Percentiles rank a stretch among this genome's conserved stretches.
These are phyloP conservation scores for Dipodomys ordii DNA, from an alignment of 2,113 vertebrate species.

Conservation along the genomic window DNA sequence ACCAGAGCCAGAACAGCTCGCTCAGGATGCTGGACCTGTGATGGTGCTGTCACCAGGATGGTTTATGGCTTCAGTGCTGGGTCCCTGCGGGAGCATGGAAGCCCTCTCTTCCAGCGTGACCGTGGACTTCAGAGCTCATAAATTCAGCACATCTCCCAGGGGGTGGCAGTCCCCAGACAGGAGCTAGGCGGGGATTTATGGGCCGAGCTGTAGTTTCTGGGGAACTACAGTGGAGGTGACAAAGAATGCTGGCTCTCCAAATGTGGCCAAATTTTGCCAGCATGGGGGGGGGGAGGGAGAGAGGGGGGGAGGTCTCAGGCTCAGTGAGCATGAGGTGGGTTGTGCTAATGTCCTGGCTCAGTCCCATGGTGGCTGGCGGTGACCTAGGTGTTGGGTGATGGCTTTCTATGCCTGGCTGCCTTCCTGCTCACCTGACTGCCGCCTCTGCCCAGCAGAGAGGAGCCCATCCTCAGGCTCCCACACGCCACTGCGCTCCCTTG, in stretches of 20 bases:
- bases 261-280: neutral
- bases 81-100: neutral
- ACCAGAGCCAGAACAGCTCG: constrained; percentile 39
- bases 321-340: too few species aligned
- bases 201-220: too few species aligned
- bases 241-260: neutral
- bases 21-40: constrained; percentile 37
- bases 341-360: accelerated
- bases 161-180: neutral
- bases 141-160: constrained; percentile 2
- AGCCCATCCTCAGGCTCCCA: neutral
- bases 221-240: neutral
- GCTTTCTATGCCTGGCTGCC: accelerated
- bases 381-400: accelerated
- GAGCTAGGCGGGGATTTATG: neutral
- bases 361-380: accelerated
- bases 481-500: neutral
- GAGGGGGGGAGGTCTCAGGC: too few species aligned
- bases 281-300: too few species aligned
- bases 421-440: neutral
- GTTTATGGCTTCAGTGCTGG: constrained; percentile 63
- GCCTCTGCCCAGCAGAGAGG: neutral
- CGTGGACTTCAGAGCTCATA: neutral
- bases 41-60: neutral
- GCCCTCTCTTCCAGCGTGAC: neutral